Evolutionary conservation across 2,797 vertebrate genomes (phyloP).

Genomic region (Kryptopterus vitreolus): DNA sequence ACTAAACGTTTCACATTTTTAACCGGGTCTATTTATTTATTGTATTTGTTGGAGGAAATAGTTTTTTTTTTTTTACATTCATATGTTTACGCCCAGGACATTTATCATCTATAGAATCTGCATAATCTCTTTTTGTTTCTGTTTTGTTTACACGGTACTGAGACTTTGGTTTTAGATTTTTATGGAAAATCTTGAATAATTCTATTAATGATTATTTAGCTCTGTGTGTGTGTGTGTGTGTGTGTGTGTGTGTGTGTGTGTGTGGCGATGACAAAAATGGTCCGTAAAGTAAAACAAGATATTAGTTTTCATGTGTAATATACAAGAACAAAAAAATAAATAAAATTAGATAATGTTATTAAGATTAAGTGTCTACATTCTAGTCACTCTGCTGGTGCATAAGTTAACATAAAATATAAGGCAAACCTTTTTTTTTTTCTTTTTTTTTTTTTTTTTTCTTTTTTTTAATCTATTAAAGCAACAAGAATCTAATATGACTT

Average conservation of each 20-base stretch:
- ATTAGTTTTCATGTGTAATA: slow-evolving; percentile 9
- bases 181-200: slow-evolving; percentile 59
- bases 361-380: slow-evolving; percentile 70
- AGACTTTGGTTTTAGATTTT: slow-evolving; percentile 69
- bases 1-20: slow-evolving; percentile 36
- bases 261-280: slow-evolving; percentile 22
- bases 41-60: slow-evolving; percentile 29
- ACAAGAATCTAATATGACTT: slow-evolving; percentile 29
- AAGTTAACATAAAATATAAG: slow-evolving; percentile 72
- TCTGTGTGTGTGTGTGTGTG: too few species aligned
- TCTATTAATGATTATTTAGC: slow-evolving; percentile 39
- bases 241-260: too few species aligned
- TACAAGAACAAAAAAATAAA: slow-evolving; percentile 11
- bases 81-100: slow-evolving; percentile 16
- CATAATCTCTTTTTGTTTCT: slow-evolving; percentile 22
- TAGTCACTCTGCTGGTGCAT: slow-evolving; percentile 75
- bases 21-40: slow-evolving; percentile 31
- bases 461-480: slow-evolving; percentile 18
- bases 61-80: too few species aligned
- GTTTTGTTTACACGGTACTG: slow-evolving; percentile 46
- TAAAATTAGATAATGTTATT: slow-evolving; percentile 67
- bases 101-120: slow-evolving; percentile 26
- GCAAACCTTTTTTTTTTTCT: slow-evolving; percentile 68
- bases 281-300: slow-evolving; percentile 33
- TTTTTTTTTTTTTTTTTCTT: slow-evolving; percentile 28